Evolutionary conservation across 2,113 vertebrate species (phyloP).

Genomic region (Vanacampus margaritifer): DNA sequence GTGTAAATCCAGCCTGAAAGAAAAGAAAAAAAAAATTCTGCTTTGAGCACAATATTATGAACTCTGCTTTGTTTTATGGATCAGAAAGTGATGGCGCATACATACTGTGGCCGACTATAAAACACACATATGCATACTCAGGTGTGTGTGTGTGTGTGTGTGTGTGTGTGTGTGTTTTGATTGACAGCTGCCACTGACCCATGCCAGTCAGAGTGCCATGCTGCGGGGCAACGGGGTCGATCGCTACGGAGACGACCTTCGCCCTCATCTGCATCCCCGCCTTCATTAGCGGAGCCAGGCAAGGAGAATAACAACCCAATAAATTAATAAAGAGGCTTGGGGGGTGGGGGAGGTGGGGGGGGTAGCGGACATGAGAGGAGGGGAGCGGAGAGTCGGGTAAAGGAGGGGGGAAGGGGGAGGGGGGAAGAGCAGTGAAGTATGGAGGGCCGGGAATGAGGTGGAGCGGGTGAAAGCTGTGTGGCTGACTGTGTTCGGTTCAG

Average conservation of each 20-base stretch:
- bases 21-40: not conserved
- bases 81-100: constrained; percentile 1
- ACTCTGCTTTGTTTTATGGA: constrained; percentile 1
- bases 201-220: constrained; percentile 74
- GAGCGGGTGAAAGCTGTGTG: not conserved
- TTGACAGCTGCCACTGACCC: constrained; percentile 80
- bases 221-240: constrained; percentile 70
- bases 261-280: constrained; percentile 78
- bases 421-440: constrained; percentile 33
- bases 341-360: constrained; percentile 18
- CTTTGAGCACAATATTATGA: not conserved
- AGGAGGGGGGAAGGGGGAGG: constrained; percentile 34
- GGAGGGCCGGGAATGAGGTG: constrained; percentile 2
- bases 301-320: constrained; percentile 76
- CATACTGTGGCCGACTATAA: constrained; percentile 4
- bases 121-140: constrained; percentile 5
- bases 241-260: constrained; percentile 73
- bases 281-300: constrained; percentile 76
- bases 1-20: not conserved
- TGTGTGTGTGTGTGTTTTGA: constrained; percentile 48
- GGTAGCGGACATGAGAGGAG: constrained; percentile 28
- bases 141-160: constrained; percentile 16
- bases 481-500: constrained; percentile 16
- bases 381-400: constrained; percentile 31
- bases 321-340: constrained; percentile 77